A percentile compares a stretch with the other conserved stretches of the same genome.
phyloP scores from a whole-genome alignment of 2,797 vertebrate species.

The Sphenodon punctatus region DNA sequence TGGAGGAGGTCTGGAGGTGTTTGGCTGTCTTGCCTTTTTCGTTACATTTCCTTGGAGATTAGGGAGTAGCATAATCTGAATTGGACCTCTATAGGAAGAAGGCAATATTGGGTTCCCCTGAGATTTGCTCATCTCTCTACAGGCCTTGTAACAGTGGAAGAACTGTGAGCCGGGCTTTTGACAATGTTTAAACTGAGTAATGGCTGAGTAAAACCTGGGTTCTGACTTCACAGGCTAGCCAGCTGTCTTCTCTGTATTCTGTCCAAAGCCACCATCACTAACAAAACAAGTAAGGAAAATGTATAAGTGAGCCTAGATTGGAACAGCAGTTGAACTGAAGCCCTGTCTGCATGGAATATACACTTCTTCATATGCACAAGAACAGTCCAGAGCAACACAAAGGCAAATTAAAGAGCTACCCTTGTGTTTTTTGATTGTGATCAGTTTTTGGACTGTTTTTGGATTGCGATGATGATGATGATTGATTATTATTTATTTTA shows the following conservation, averaged over 20 bases:
- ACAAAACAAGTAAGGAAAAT: background rate
- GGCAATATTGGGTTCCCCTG: background rate
- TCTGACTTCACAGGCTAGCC: background rate
- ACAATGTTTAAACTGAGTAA: too few species aligned
- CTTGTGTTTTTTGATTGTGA: too few species aligned
- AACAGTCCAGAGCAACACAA: background rate
- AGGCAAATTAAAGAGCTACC: background rate
- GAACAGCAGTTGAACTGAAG: background rate
- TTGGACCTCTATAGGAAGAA: background rate
- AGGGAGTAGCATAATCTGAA: background rate
- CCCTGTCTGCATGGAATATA: background rate
- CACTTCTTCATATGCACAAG: background rate
- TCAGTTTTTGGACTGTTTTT: too few species aligned
- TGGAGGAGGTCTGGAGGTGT: background rate
- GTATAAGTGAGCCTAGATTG: background rate
- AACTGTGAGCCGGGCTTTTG: background rate
- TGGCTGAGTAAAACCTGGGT: background rate
- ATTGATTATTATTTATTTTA: too few species aligned
- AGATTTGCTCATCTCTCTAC: background rate
- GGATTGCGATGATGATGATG: too few species aligned
- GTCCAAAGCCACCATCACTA: background rate
- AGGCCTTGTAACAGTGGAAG: too few species aligned
- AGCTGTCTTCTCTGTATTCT: background rate
- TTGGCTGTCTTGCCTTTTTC: background rate
- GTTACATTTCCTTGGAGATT: background rate